Percentiles rank a stretch among this genome's conserved stretches.
These are phyloP conservation scores for Tachysurus vachellii DNA, from an alignment of 2,113 vertebrate species.

Conservation along the genomic window DNA sequence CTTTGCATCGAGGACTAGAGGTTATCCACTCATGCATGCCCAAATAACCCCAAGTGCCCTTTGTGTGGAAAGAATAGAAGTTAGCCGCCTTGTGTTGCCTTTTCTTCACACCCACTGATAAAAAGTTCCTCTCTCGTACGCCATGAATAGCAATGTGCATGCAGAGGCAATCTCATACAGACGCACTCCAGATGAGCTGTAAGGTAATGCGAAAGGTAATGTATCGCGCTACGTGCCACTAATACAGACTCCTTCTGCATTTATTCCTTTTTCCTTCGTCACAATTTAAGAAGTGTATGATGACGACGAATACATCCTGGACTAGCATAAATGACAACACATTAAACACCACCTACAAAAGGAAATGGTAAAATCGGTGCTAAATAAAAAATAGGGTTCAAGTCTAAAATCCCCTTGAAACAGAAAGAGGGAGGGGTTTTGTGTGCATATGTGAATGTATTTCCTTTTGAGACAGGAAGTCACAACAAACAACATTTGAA, in stretches of 20 bases:
- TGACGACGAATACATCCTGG: background rate
- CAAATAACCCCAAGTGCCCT: slow-evolving; percentile 46
- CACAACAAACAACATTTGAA: background rate
- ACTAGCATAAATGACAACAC: background rate
- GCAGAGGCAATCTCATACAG: slow-evolving; percentile 41
- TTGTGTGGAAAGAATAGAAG: slow-evolving; percentile 36
- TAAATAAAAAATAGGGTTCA: background rate
- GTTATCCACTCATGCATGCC: slow-evolving; percentile 43
- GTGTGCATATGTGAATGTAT: background rate
- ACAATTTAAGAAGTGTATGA: background rate
- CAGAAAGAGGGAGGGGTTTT: background rate
- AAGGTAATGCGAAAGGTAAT: slow-evolving; percentile 36
- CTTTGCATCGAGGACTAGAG: slow-evolving; percentile 38
- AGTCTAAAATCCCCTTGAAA: background rate
- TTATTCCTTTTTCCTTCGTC: background rate
- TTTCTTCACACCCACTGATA: slow-evolving; percentile 12
- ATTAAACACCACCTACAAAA: background rate
- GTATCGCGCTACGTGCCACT: slow-evolving; percentile 20
- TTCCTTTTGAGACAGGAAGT: background rate
- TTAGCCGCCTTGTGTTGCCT: slow-evolving; percentile 12
- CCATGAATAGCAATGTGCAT: slow-evolving; percentile 45
- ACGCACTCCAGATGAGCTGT: slow-evolving; percentile 31
- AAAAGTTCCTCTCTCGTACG: slow-evolving; percentile 26
- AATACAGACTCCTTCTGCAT: background rate
- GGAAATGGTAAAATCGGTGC: background rate